Conservation (phyloP, 2,797 vertebrate genomes). For the Borostomias antarcticus region DNA sequence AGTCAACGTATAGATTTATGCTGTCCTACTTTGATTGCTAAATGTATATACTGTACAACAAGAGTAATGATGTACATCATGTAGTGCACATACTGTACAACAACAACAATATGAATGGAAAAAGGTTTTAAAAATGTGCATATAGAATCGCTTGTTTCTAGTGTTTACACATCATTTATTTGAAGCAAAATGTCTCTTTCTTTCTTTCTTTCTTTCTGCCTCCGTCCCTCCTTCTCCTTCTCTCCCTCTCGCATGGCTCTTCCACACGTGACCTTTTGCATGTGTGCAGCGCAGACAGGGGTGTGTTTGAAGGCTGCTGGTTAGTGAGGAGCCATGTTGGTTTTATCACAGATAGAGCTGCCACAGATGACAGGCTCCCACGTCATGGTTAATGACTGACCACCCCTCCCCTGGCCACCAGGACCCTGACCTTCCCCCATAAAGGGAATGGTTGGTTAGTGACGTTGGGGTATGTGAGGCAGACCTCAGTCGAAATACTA, state of each 20-base stretch:
- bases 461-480: background rate
- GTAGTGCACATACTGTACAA: too few species aligned
- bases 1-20: too few species aligned
- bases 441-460: background rate
- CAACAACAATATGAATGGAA: too few species aligned
- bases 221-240: too few species aligned
- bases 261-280: background rate
- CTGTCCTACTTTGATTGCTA: too few species aligned
- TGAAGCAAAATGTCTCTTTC: too few species aligned
- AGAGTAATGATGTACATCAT: too few species aligned
- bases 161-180: too few species aligned
- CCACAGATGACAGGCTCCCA: background rate
- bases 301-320: background rate
- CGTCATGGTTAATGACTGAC: constrained; percentile 5
- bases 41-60: too few species aligned
- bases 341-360: background rate
- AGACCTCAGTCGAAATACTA: background rate
- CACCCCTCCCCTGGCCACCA: background rate
- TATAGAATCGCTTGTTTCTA: too few species aligned
- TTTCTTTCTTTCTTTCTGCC: background rate
- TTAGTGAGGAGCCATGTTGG: background rate
- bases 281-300: background rate
- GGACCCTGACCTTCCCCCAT: background rate
- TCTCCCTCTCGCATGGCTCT: background rate
- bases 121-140: too few species aligned